Conservation (phyloP, 92 coral and sea anemone genomes). For the Umimayanthus chanpuru region DNA sequence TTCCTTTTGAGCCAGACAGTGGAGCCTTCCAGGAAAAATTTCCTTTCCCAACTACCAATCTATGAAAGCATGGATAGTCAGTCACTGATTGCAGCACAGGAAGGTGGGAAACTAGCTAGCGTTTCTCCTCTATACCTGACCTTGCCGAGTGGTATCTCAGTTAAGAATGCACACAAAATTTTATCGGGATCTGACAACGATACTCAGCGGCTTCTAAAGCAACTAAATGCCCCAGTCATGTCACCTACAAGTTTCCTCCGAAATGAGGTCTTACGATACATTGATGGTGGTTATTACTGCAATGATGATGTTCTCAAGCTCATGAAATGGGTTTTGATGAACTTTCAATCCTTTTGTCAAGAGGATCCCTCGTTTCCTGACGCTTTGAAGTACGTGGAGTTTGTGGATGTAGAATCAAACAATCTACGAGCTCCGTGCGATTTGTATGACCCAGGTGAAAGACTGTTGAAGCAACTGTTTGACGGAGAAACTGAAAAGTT, state of each 20-base stretch:
- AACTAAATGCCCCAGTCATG: slow-evolving; percentile 4
- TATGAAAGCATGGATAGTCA: slow-evolving; percentile 46
- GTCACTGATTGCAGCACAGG: slow-evolving; percentile 8
- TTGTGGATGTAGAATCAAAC: slow-evolving; percentile 28
- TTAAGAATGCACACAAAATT: slow-evolving; percentile 31
- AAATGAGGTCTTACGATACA: slow-evolving; percentile 37
- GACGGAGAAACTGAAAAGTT: slow-evolving; percentile 46
- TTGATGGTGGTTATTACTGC: slow-evolving; percentile 17
- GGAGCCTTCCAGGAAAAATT: not conserved
- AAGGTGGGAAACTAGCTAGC: not conserved
- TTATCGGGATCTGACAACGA: slow-evolving; percentile 44
- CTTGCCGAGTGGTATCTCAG: slow-evolving; percentile 39
- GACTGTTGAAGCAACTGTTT: slow-evolving; percentile 38
- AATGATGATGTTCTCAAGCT: slow-evolving; percentile 22
- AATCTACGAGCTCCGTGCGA: slow-evolving; percentile 45
- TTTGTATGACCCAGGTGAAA: slow-evolving; percentile 47
- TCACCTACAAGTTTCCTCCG: slow-evolving; percentile 26
- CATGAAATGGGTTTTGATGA: slow-evolving; percentile 40
- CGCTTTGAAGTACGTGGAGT: slow-evolving; percentile 26
- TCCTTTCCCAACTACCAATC: slow-evolving; percentile 43
- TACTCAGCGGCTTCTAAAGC: slow-evolving; percentile 28
- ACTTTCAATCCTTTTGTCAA: not conserved
- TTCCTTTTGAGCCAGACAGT: slow-evolving; percentile 33
- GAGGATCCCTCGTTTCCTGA: slow-evolving; percentile 18
- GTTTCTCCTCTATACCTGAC: slow-evolving; percentile 25